phyloP scores from a whole-genome alignment of 2,888 invertebrate genomes.

The Eristalis arbustorum region DNA sequence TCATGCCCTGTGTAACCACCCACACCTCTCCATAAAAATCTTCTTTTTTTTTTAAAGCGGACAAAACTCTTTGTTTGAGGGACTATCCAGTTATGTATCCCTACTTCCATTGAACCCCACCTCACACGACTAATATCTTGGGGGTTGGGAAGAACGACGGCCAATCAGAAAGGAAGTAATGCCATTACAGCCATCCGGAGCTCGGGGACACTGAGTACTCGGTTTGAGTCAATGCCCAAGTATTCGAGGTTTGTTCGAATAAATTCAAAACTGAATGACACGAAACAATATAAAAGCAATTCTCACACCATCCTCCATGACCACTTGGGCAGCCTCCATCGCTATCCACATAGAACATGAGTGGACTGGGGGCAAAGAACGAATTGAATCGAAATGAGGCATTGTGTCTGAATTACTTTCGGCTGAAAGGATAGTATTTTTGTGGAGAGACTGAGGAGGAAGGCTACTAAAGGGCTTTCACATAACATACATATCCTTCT shows the following conservation, averaged over 20 bases:
- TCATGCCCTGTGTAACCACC: not conserved
- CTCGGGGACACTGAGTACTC: not conserved
- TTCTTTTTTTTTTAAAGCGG: conserved; percentile 13
- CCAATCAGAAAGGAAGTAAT: not conserved
- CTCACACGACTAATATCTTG: not conserved
- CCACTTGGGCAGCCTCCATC: not conserved
- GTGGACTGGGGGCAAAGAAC: not conserved
- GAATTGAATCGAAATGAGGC: not conserved
- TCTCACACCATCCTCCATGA: not conserved
- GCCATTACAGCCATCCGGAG: not conserved
- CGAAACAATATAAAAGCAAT: not conserved
- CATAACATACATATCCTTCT: not conserved
- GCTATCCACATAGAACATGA: not conserved
- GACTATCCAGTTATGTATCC: conserved; percentile 2
- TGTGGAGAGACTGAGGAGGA: not conserved
- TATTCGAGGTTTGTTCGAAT: not conserved
- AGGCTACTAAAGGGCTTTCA: not conserved
- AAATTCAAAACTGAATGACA: not conserved
- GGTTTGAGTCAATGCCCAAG: not conserved
- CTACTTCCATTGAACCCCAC: not conserved
- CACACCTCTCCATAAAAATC: not conserved
- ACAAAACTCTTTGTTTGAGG: conserved; percentile 24
- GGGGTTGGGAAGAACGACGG: not conserved
- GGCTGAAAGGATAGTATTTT: not conserved
- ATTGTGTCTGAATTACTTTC: not conserved